phyloP scores from a whole-genome alignment of 2,113 vertebrate genomes.

The Neodon shergylaensis region DNA sequence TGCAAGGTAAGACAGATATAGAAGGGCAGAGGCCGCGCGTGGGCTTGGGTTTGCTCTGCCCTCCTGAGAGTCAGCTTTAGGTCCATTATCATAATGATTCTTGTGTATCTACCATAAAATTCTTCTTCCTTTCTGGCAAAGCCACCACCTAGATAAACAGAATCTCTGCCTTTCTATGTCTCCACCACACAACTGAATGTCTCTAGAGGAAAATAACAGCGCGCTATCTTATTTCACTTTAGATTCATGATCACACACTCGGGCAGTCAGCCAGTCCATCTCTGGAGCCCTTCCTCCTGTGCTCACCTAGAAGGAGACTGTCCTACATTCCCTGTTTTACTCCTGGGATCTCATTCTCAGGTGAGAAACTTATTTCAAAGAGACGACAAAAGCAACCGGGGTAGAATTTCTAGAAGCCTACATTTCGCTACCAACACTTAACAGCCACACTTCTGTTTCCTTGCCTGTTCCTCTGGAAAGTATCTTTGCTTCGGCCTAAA shows the following conservation, averaged over 20 bases:
- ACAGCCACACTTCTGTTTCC: neutral
- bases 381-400: conserved; percentile 11
- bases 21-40: neutral
- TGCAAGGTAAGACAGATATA: neutral
- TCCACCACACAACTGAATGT: neutral
- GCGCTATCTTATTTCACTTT: neutral
- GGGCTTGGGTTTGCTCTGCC: neutral
- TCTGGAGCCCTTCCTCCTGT: neutral
- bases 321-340: neutral
- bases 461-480: neutral
- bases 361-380: neutral
- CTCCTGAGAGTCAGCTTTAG: neutral
- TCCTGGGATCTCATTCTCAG: neutral
- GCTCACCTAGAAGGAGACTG: neutral
- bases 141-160: neutral
- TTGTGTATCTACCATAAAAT: neutral
- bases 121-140: neutral
- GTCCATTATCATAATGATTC: neutral
- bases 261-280: neutral
- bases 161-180: conserved; percentile 55
- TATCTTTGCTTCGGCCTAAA: neutral
- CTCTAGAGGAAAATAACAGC: neutral
- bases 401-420: conserved; percentile 43
- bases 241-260: neutral
- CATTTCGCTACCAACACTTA: neutral